These are phyloP conservation scores for Hermetia illucens DNA, from an alignment of 1,140 invertebrate species.

Conservation along the genomic window DNA sequence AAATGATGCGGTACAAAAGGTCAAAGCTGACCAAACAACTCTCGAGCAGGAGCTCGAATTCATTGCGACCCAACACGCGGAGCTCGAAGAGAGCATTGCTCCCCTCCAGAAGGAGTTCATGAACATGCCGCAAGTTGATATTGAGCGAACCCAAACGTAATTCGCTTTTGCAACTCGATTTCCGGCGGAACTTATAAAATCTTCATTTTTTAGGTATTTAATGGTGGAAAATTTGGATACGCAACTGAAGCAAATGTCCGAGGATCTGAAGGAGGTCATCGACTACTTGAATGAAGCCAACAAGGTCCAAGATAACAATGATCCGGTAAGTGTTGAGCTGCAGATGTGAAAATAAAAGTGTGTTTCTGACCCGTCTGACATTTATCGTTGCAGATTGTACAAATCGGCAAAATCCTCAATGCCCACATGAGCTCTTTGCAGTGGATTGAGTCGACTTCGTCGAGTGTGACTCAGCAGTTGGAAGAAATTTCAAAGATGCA, in stretches of 20 bases:
- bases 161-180: slow-evolving; percentile 10
- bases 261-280: slow-evolving; percentile 89
- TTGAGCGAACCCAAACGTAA: slow-evolving; percentile 72
- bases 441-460: slow-evolving; percentile 73
- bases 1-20: slow-evolving; percentile 69
- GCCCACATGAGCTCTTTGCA: slow-evolving; percentile 93
- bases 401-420: slow-evolving; percentile 87
- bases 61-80: slow-evolving; percentile 80
- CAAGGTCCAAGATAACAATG: slow-evolving; percentile 64
- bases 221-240: slow-evolving; percentile 82
- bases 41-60: slow-evolving; percentile 91
- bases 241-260: slow-evolving; percentile 85
- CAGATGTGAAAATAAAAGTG: background rate
- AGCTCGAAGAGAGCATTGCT: slow-evolving; percentile 72
- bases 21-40: slow-evolving; percentile 78
- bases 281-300: slow-evolving; percentile 86
- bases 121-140: slow-evolving; percentile 58
- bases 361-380: background rate
- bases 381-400: slow-evolving; percentile 43
- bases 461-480: slow-evolving; percentile 57
- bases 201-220: slow-evolving; percentile 45
- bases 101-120: slow-evolving; percentile 71
- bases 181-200: background rate
- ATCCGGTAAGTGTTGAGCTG: slow-evolving; percentile 59
- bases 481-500: slow-evolving; percentile 73